A percentile compares a stretch with the other conserved stretches of the same genome.
These are phyloP conservation scores for Spodoptera exigua DNA, from an alignment of 2,888 invertebrate genomes.

Conservation along the genomic window DNA sequence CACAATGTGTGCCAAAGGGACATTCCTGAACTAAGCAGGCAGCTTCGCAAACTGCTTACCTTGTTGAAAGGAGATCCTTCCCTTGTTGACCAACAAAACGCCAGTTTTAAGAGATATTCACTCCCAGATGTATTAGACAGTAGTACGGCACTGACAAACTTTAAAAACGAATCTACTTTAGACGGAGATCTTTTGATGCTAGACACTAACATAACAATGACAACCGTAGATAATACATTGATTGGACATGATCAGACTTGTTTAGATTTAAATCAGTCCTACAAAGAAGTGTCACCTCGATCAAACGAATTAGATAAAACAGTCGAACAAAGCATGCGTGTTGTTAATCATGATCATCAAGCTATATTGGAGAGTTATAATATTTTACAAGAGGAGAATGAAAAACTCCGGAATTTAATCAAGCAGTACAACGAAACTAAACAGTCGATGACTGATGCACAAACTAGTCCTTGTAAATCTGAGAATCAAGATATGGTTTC, in stretches of 20 bases:
- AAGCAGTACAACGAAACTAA: constrained; percentile 53
- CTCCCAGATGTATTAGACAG: constrained; percentile 76
- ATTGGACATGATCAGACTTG: constrained; percentile 77
- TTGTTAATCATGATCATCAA: constrained; percentile 59
- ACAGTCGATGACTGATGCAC: constrained; percentile 55
- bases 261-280: constrained; percentile 75
- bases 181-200: constrained; percentile 84
- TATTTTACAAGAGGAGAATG: constrained; percentile 70
- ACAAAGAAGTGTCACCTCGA: constrained; percentile 73
- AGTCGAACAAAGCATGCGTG: constrained; percentile 56
- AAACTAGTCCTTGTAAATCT: constrained; percentile 66
- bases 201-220: constrained; percentile 81
- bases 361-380: constrained; percentile 62
- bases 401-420: constrained; percentile 64
- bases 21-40: constrained; percentile 78
- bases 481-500: constrained; percentile 11
- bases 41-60: constrained; percentile 72
- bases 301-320: constrained; percentile 62
- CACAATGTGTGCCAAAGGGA: constrained; percentile 82
- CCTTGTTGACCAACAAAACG: constrained; percentile 61
- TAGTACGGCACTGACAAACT: constrained; percentile 65
- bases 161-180: constrained; percentile 80
- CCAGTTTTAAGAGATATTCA: constrained; percentile 75
- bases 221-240: constrained; percentile 76
- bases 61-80: constrained; percentile 71